Percentiles rank a stretch among this genome's conserved stretches.
These are phyloP conservation scores for Saccostrea cuccullata DNA, from an alignment of 1,140 invertebrate species.

Conservation along the genomic window DNA sequence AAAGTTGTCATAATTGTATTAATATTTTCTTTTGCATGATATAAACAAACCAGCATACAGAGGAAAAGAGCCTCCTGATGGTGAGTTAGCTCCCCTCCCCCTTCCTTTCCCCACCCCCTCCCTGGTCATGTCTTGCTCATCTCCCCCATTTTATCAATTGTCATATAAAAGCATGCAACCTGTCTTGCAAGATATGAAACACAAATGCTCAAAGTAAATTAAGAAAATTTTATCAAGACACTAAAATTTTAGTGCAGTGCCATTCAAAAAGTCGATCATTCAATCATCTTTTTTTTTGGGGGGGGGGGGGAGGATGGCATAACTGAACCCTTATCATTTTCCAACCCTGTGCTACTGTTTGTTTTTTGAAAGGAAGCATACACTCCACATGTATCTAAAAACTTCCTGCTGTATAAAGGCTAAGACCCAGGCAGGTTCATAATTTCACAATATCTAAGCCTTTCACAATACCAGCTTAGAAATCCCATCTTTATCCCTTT, in stretches of 20 bases:
- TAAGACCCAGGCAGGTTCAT: not conserved
- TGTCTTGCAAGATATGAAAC: no score
- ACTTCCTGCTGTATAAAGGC: no score
- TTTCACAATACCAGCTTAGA: conserved; percentile 4
- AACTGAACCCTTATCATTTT: not conserved
- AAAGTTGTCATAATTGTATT: conserved; percentile 9
- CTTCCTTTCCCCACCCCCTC: not conserved
- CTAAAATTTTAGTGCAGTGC: no score
- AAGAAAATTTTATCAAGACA: no score
- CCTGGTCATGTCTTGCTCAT: not conserved
- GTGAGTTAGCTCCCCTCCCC: not conserved
- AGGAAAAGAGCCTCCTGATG: conserved; percentile 32
- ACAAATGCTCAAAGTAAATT: no score
- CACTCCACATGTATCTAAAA: no score
- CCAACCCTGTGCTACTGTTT: not conserved
- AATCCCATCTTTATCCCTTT: not conserved
- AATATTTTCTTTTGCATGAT: conserved; percentile 15
- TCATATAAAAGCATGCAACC: no score
- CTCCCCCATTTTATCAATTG: no score
- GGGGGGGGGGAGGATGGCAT: no score
- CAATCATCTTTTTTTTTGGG: no score
- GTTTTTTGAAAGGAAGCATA: no score
- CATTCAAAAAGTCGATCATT: no score
- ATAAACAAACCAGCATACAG: conserved; percentile 33
- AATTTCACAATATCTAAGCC: conserved; percentile 10